phyloP scores from a whole-genome alignment of 2,888 invertebrate genomes.

The Nebria salina region DNA sequence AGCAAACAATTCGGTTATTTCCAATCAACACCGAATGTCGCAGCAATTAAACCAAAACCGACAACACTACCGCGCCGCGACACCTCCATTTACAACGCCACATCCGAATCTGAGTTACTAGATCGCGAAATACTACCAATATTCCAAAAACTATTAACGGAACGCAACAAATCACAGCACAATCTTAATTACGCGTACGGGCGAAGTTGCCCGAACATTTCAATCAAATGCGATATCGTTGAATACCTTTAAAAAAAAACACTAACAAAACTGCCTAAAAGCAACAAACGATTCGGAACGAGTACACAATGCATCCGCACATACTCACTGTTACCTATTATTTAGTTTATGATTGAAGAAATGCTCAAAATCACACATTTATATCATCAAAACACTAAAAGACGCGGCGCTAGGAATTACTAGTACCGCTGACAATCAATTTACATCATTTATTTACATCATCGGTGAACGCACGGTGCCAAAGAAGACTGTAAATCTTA shows the following conservation, averaged over 20 bases:
- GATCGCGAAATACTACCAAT: constrained; percentile 88
- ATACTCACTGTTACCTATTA: constrained; percentile 2
- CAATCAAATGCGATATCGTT: constrained; percentile 95
- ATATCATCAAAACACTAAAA: background rate
- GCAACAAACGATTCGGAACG: background rate
- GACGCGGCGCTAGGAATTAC: background rate
- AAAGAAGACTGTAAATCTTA: background rate
- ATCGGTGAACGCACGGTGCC: background rate
- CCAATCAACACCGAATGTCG: constrained; percentile 71
- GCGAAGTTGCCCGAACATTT: constrained; percentile 92
- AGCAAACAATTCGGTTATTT: constrained; percentile 65
- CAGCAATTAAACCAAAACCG: constrained; percentile 58
- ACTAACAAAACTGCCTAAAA: background rate
- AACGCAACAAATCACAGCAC: constrained; percentile 76
- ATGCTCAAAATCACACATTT: background rate
- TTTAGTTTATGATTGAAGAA: background rate
- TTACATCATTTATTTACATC: background rate
- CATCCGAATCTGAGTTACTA: constrained; percentile 84
- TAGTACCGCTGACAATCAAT: no score
- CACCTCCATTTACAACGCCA: constrained; percentile 74
- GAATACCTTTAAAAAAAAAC: constrained; percentile 80
- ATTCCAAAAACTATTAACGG: constrained; percentile 89
- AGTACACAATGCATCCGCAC: background rate
- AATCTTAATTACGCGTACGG: constrained; percentile 78
- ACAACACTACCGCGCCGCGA: constrained; percentile 48